Evolutionary conservation across 1,140 invertebrate species (phyloP).

Genomic region (Drosophila bocqueti): DNA sequence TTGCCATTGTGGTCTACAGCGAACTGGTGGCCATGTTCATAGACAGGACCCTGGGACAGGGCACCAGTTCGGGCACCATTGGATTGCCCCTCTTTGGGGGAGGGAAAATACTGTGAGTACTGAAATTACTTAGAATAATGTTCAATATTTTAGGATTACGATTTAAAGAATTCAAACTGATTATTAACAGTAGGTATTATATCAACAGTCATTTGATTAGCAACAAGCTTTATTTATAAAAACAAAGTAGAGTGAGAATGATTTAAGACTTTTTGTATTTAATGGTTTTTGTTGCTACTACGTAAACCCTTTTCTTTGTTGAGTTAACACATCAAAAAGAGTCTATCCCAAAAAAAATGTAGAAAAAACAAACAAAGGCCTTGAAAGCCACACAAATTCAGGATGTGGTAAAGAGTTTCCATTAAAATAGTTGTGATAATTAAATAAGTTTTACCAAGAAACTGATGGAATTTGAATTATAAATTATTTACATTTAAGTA

Average conservation of each 20-base stretch:
- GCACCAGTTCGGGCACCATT: constrained; percentile 82
- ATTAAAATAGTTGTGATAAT: too few species aligned
- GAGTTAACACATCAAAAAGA: background rate
- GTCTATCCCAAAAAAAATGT: background rate
- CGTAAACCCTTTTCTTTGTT: background rate
- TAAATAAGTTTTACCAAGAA: too few species aligned
- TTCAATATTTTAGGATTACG: background rate
- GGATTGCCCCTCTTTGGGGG: constrained; percentile 85
- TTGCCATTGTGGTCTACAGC: constrained; percentile 89
- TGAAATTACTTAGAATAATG: background rate
- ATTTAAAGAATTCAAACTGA: too few species aligned
- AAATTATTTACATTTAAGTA: background rate
- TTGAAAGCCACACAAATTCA: background rate
- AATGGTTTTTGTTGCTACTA: background rate
- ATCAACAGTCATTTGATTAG: background rate
- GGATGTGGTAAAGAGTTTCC: too few species aligned
- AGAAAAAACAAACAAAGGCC: background rate
- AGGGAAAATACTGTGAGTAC: constrained; percentile 86
- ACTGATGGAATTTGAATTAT: background rate
- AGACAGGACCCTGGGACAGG: constrained; percentile 80
- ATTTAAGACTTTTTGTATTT: background rate
- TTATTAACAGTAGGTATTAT: too few species aligned
- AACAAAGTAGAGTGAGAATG: background rate
- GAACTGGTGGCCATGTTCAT: constrained; percentile 89
- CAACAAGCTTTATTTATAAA: background rate